phyloP scores from a whole-genome alignment of 2,888 invertebrate species.

The Hypena proboscidalis region DNA sequence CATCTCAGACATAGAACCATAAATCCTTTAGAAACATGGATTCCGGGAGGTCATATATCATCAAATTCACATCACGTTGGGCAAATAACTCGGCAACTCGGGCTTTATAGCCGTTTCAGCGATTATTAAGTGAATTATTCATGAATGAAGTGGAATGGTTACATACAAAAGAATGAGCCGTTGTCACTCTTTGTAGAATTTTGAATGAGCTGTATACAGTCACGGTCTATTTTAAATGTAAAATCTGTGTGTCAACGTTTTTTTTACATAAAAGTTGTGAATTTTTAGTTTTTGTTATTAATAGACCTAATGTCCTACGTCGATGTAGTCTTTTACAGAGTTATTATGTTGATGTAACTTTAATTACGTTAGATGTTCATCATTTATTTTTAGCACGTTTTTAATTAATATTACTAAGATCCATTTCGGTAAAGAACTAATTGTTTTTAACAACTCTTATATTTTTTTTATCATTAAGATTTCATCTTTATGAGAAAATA shows the following conservation, averaged over 20 bases:
- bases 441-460: too few species aligned
- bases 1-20: slow-evolving; percentile 9
- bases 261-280: slow-evolving; percentile 3
- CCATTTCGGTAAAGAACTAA: too few species aligned
- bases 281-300: not conserved
- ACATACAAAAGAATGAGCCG: slow-evolving; percentile 37
- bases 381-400: too few species aligned
- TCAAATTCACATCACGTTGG: slow-evolving; percentile 38
- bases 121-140: slow-evolving; percentile 42
- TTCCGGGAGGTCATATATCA: slow-evolving; percentile 13
- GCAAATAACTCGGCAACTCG: slow-evolving; percentile 32
- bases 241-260: slow-evolving; percentile 18
- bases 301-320: too few species aligned
- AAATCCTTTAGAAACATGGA: slow-evolving; percentile 18
- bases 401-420: too few species aligned
- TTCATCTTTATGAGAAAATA: too few species aligned
- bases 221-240: slow-evolving; percentile 38
- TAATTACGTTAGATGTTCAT: too few species aligned
- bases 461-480: too few species aligned
- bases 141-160: slow-evolving; percentile 31
- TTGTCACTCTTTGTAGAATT: slow-evolving; percentile 20
- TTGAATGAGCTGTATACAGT: slow-evolving; percentile 2
- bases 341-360: too few species aligned
- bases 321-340: too few species aligned
- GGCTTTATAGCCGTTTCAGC: slow-evolving; percentile 34